These are phyloP conservation scores for Drosophila bunnanda DNA, from an alignment of 2,888 invertebrate species.

Conservation along the genomic window DNA sequence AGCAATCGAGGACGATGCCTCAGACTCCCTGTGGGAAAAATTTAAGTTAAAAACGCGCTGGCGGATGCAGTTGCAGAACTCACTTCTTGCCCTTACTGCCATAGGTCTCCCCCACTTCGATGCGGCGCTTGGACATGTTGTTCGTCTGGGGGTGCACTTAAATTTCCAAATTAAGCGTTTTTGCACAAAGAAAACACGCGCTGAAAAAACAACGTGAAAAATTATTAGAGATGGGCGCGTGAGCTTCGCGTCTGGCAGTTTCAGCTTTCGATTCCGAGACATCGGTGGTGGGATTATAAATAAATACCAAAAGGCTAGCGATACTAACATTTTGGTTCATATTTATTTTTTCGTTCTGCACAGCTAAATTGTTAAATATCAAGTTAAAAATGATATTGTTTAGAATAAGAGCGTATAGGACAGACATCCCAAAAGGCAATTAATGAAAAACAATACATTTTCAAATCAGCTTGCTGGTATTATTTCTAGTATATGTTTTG, in stretches of 20 bases:
- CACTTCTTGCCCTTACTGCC: constrained; percentile 89
- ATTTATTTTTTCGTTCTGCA: neutral
- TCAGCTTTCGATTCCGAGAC: neutral
- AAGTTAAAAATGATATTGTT: neutral
- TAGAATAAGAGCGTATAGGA: neutral
- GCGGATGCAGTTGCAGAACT: constrained; percentile 72
- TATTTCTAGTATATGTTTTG: constrained; percentile 2
- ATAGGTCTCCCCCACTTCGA: constrained; percentile 94
- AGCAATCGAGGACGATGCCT: constrained; percentile 47
- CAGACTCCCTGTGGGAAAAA: constrained; percentile 49
- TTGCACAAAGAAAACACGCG: constrained; percentile 65
- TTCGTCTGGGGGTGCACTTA: constrained; percentile 20
- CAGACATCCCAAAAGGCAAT: neutral
- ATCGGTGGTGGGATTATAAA: neutral
- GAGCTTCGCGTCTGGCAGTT: neutral
- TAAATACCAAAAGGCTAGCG: neutral
- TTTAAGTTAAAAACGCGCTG: neutral
- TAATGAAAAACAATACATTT: neutral
- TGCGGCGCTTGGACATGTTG: constrained; percentile 91
- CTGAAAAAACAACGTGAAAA: constrained; percentile 67
- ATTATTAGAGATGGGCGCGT: constrained; percentile 23
- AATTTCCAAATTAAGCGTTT: constrained; percentile 33
- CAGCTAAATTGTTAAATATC: too few species aligned
- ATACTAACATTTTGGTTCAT: neutral
- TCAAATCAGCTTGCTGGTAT: neutral